A percentile compares a stretch with the other conserved stretches of the same genome.
phyloP scores from a whole-genome alignment of 2,797 vertebrate species.

The Chlorospingus semifuscus region DNA sequence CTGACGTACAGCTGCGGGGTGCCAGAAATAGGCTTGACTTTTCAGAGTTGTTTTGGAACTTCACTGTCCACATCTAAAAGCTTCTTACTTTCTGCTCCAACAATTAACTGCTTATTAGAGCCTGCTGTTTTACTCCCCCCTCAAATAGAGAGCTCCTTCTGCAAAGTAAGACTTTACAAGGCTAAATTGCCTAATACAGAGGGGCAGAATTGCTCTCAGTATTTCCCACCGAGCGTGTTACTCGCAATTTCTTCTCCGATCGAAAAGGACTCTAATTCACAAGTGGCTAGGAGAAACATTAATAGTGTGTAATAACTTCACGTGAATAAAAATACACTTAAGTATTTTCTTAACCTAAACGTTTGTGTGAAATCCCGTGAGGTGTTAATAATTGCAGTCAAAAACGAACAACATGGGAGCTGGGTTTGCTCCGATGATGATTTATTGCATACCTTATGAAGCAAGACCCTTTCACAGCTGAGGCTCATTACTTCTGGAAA shows the following conservation, averaged over 20 bases:
- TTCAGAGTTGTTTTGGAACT: slow-evolving; percentile 12
- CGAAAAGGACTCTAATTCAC: not conserved
- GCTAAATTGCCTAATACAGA: not conserved
- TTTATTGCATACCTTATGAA: slow-evolving; percentile 70
- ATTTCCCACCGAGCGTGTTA: not conserved
- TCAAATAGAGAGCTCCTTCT: not conserved
- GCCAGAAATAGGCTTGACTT: slow-evolving; percentile 44
- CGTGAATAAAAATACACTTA: slow-evolving; percentile 45
- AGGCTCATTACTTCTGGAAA: slow-evolving; percentile 63
- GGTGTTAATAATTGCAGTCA: slow-evolving; percentile 70
- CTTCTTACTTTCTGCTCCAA: not conserved
- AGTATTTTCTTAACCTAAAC: slow-evolving; percentile 52
- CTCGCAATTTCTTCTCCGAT: not conserved
- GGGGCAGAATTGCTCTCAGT: not conserved
- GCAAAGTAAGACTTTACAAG: slow-evolving; percentile 26
- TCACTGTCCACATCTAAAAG: not conserved
- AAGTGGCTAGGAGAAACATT: slow-evolving; percentile 18
- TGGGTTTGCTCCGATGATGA: slow-evolving; percentile 61
- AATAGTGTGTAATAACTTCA: slow-evolving; percentile 17
- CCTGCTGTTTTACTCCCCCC: slow-evolving; percentile 51
- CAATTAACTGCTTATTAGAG: slow-evolving; percentile 45
- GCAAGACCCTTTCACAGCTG: slow-evolving; percentile 69
- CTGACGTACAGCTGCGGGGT: not conserved
- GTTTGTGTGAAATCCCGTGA: slow-evolving; percentile 59
- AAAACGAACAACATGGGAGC: slow-evolving; percentile 64